These are phyloP conservation scores for Ochropacha duplaris DNA, from an alignment of 2,888 invertebrate genomes.

Conservation along the genomic window DNA sequence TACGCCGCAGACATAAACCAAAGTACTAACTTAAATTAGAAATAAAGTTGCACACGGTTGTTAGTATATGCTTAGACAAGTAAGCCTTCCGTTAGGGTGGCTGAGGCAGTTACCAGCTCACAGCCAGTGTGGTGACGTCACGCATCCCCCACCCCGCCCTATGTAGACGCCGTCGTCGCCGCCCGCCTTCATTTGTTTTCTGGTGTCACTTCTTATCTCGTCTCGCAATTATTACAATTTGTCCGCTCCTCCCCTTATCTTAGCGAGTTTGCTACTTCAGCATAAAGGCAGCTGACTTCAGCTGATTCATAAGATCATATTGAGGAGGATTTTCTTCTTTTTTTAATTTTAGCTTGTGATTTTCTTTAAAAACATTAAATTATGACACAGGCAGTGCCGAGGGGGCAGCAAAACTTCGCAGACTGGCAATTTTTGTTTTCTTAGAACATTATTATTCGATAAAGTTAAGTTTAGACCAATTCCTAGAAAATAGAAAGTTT, in stretches of 20 bases:
- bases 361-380: slow-evolving; percentile 71
- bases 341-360: slow-evolving; percentile 60
- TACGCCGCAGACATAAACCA: background rate
- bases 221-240: slow-evolving; percentile 83
- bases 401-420: slow-evolving; percentile 63
- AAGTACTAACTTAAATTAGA: slow-evolving; percentile 6
- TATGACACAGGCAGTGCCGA: slow-evolving; percentile 68
- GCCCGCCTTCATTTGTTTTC: slow-evolving; percentile 81
- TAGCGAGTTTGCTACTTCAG: slow-evolving; percentile 75
- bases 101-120: slow-evolving; percentile 40
- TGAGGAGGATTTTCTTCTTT: slow-evolving; percentile 61
- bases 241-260: slow-evolving; percentile 82
- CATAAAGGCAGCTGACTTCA: slow-evolving; percentile 76
- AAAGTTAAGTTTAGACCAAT: slow-evolving; percentile 36
- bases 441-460: too few relatives aligned
- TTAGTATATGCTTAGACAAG: slow-evolving; percentile 42
- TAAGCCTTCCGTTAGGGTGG: slow-evolving; percentile 40
- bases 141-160: slow-evolving; percentile 40
- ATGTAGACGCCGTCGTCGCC: slow-evolving; percentile 36
- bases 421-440: slow-evolving; percentile 65
- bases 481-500: background rate
- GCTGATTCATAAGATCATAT: slow-evolving; percentile 78
- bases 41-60: slow-evolving; percentile 34
- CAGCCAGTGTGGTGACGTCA: slow-evolving; percentile 63
- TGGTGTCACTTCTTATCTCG: slow-evolving; percentile 82